These are phyloP conservation scores for Neogale vison DNA, from an alignment of 2,113 vertebrate species.

Conservation along the genomic window DNA sequence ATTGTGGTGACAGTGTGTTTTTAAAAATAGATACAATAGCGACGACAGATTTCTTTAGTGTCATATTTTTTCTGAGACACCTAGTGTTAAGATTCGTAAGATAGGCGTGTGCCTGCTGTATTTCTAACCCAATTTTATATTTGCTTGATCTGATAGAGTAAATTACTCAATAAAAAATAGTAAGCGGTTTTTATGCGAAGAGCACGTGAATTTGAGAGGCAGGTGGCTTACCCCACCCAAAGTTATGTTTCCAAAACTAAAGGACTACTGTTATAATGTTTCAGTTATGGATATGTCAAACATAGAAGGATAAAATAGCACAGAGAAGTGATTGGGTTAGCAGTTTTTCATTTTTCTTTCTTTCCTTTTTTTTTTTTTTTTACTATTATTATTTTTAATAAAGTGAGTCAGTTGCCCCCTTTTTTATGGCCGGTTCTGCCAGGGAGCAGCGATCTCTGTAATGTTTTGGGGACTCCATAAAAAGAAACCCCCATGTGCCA, in stretches of 20 bases:
- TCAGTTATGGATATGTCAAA: not conserved
- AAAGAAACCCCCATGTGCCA: not conserved
- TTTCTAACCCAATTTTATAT: constrained; percentile 55
- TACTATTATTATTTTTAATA: not conserved
- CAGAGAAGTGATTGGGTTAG: not conserved
- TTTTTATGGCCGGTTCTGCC: not conserved
- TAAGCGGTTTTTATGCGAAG: not conserved
- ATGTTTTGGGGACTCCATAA: not conserved
- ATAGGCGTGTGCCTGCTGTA: not conserved
- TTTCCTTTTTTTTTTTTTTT: not conserved
- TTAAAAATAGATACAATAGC: constrained; percentile 36
- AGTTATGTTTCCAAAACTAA: constrained; percentile 5
- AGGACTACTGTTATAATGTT: not conserved
- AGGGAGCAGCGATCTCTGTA: not conserved
- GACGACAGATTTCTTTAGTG: not conserved
- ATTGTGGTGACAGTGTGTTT: not conserved
- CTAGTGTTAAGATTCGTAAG: not conserved
- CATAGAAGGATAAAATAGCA: not conserved
- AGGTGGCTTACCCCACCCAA: not conserved
- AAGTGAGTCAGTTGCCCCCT: not conserved
- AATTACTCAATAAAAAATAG: constrained; percentile 24
- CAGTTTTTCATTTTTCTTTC: not conserved
- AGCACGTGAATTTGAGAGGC: not conserved
- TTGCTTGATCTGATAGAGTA: constrained; percentile 7
- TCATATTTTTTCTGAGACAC: not conserved